Conservation (phyloP, 2,888 invertebrate genomes). For the Neria commutata region DNA sequence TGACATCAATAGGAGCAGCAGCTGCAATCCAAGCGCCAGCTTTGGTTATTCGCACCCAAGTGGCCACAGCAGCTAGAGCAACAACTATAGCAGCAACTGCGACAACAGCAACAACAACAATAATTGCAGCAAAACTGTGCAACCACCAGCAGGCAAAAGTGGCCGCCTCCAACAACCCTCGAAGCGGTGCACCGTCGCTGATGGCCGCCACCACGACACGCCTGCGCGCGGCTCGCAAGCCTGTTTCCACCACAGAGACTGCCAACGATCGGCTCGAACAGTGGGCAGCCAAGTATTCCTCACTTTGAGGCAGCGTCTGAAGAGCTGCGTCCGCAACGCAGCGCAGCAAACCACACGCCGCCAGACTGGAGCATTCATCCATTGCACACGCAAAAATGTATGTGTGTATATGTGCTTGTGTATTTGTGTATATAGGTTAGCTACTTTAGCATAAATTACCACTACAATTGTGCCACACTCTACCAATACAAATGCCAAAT, state of each 20-base stretch:
- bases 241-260: constrained; percentile 22
- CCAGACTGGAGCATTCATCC: no score
- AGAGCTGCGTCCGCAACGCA: background rate
- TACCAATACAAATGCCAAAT: no score
- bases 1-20: constrained; percentile 21
- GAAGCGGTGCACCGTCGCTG: background rate
- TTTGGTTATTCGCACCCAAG: no score
- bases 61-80: constrained; percentile 17
- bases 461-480: no score
- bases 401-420: background rate
- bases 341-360: no score
- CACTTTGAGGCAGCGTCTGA: constrained; percentile 27
- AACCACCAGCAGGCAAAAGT: constrained; percentile 24
- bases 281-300: constrained; percentile 41
- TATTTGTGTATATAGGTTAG: background rate
- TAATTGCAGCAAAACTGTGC: constrained; percentile 34
- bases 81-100: background rate
- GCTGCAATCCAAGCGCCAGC: constrained; percentile 21
- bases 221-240: constrained; percentile 20
- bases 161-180: background rate
- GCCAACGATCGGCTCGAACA: constrained; percentile 32
- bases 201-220: background rate
- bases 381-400: background rate
- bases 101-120: constrained; percentile 39
- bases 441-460: background rate